Base-by-base conservation (phyloP, 2,888 invertebrate genomes). In the Orthosia gothica region DNA sequence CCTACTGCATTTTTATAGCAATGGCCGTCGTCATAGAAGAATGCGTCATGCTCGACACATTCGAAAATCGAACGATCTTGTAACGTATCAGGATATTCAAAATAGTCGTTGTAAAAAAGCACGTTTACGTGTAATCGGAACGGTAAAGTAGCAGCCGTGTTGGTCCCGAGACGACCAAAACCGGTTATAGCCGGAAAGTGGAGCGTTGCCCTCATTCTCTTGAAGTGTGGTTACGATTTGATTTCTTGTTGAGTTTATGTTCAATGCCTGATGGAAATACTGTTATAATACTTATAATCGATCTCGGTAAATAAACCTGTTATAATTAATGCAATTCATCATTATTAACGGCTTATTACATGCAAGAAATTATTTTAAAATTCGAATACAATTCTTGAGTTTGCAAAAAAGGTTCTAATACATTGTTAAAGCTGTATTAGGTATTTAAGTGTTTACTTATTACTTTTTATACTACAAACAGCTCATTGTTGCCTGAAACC, bases 131-230 rank as follows among this genome's bases (percentile, higher is more conserved):
- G 76, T 85, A 82, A 87, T 86, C 84, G 79, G 85, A 88, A 88
- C 89, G 84, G 89, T 88, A 90, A 87, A 89, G 88, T 84, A 87
- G 91, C 78, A 52, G 79, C 84, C 81, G 89, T 78, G 86, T 91
- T 88, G 89, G 90, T 90, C 89, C 86, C 89, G 85, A 81, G 69
- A 82, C 87, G 70, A 79, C 86, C 84, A 74, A 89, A 94, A 95
- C 95, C 94, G 91, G 95, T 95, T 95, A 84, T 74, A 83, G 87
- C 88, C 93, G 90, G 93, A 92, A 95, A 95, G 94, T 95, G 90
- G 95, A 94, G 91, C 95, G 90, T 91, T 94, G 95, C 92, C 94
- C 96, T 89, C 95, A 93, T 95, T 93, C 91, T 90, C 91, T 83
- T 89, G 82, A 89, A 91, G 90, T 88, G 89, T 90, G 90, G 89